Conservation (phyloP, 2,113 vertebrate species). For the Rattus rattus region DNA sequence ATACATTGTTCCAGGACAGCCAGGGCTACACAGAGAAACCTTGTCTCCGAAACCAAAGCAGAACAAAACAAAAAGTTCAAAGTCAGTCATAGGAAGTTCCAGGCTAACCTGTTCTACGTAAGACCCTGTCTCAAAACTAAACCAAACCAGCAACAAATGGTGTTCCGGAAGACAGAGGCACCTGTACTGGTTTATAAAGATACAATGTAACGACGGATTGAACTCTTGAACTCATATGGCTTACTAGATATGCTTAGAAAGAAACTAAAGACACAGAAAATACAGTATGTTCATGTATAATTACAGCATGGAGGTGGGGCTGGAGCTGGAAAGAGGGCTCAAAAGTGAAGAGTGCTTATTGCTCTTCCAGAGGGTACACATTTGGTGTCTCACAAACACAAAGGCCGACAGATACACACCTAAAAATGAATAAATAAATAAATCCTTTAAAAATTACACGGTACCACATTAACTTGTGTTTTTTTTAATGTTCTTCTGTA, state of each 20-base stretch:
- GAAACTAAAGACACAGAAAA: neutral
- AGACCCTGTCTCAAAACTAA: neutral
- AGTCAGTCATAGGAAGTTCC: neutral
- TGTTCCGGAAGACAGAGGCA: neutral
- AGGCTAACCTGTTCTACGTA: neutral
- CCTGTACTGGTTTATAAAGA: neutral
- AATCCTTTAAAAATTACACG: neutral
- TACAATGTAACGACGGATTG: neutral
- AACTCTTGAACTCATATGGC: neutral
- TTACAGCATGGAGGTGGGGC: neutral
- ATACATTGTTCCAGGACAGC: neutral
- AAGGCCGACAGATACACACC: neutral
- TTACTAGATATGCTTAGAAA: neutral
- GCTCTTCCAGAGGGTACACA: neutral
- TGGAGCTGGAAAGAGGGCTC: neutral
- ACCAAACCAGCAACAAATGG: neutral
- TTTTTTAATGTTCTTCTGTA: neutral
- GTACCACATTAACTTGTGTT: neutral
- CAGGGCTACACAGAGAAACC: neutral
- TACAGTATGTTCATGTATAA: neutral
- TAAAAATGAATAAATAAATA: neutral
- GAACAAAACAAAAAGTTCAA: neutral
- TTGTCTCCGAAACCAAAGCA: neutral
- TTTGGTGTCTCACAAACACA: neutral
- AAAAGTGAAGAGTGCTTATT: neutral